A percentile compares a stretch with the other conserved stretches of the same genome.
Conservation (phyloP, 2,797 vertebrate species). For the Notolepis coatsorum region DNA sequence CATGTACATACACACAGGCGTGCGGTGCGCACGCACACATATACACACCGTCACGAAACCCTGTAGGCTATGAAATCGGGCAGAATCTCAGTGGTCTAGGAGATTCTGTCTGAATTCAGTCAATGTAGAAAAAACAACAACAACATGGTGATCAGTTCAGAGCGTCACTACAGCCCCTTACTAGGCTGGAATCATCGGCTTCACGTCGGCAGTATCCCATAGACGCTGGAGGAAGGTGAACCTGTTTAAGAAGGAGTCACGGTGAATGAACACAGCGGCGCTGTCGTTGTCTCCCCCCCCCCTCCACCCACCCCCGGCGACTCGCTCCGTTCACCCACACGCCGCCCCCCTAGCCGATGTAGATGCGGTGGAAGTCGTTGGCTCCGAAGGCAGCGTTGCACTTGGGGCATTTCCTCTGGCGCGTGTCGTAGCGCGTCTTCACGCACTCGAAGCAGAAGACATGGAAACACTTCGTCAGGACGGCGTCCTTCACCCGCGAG, state of each 20-base stretch:
- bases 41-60: constrained; percentile 4
- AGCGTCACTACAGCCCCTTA: constrained; percentile 6
- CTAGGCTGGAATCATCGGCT: constrained; percentile 17
- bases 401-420: constrained; percentile 97
- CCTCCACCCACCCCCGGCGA: neutral
- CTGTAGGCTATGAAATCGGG: constrained; percentile 12
- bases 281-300: neutral
- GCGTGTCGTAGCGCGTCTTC: constrained; percentile 95
- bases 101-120: constrained; percentile 37
- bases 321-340: too few species aligned
- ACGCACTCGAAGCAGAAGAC: constrained; percentile 99
- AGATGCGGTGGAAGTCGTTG: constrained; percentile 98
- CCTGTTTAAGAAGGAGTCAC: neutral
- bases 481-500: constrained; percentile 95
- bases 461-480: constrained; percentile 98
- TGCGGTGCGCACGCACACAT: neutral
- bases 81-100: constrained; percentile 1
- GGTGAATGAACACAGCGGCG: constrained; percentile 2
- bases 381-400: constrained; percentile 97
- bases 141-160: constrained; percentile 9
- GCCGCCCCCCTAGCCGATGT: constrained; percentile 85
- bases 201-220: constrained; percentile 25
- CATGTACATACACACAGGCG: too few species aligned
- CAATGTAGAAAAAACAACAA: constrained; percentile 15
- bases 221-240: neutral